Base-by-base conservation (phyloP, 2,113 vertebrate species). In the Boulengeromyrus knoepffleri region DNA sequence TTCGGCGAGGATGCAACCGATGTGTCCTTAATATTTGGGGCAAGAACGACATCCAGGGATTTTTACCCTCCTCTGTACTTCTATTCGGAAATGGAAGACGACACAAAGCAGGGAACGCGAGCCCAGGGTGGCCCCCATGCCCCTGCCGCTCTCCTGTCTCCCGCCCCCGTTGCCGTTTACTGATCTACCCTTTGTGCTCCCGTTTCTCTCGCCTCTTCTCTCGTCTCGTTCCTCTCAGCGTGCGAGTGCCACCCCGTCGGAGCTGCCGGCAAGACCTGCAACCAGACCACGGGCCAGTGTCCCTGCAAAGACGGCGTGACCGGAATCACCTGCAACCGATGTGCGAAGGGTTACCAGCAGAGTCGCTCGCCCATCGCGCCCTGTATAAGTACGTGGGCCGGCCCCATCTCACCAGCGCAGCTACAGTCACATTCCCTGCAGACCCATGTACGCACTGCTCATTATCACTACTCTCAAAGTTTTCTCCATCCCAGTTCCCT, bases 241-340 rank as follows among this genome's bases (percentile, higher is more conserved):
- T 99, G 99, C 0, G 99, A 99, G 91, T 99, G 99, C 93, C 99
- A 99, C 93, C 99, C 99, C 0, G 99, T 99, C 90, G 99, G 99
- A 0, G 98, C 99, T 0, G 98, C 99, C 2, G 99, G 99, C 91
- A 99, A 99, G 94, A 99, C 99, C 91, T 99, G 99, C 90, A 99
- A 99, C 96, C 99, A 99, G 93, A 99, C 99, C 49, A 99, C 98
- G 0, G 99, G 99, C n/a, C 99, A 99, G 90, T 99, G 99, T 92
- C 99, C 99, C 92, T 99, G 99, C 94, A 99, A 99, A 94, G 99
- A 99, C 0, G 99, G 99, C 0, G 99, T 99, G 96, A 97, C 99
- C 0, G 99, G 99, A 90, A 98, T 99, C 96, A 99, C 99, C 62
- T 99, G 99, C 94, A 99, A 99, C 93, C 97, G 99, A 93, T 99